Percentiles rank a stretch among this genome's conserved stretches.
Evolutionary conservation across 2,888 invertebrate genomes (phyloP).

Genomic region (Bembecia ichneumoniformis): DNA sequence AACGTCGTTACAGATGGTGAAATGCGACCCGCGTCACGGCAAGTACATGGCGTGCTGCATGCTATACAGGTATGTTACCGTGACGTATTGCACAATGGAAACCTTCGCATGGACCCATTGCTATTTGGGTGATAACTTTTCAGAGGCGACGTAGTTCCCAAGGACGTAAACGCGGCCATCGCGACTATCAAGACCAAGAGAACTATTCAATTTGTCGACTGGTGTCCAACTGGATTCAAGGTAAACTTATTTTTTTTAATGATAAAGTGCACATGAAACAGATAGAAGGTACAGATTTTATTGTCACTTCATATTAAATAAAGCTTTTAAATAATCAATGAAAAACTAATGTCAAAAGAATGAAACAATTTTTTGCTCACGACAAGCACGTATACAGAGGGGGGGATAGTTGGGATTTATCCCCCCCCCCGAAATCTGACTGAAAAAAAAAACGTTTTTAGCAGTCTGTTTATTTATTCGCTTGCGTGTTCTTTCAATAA

Average conservation of each 20-base stretch:
- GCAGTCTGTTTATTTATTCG: too few relatives aligned
- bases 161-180: constrained; percentile 93
- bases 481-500: too few relatives aligned
- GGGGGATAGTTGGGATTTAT: too few relatives aligned
- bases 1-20: constrained; percentile 80
- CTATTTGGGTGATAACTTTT: neutral
- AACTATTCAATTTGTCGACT: constrained; percentile 90
- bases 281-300: too few relatives aligned
- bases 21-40: constrained; percentile 91
- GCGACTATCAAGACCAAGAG: constrained; percentile 96
- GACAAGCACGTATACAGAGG: too few relatives aligned
- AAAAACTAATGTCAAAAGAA: too few relatives aligned
- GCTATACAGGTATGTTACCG: constrained; percentile 76
- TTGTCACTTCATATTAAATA: too few relatives aligned
- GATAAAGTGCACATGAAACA: neutral
- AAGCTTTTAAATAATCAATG: too few relatives aligned
- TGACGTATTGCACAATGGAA: constrained; percentile 7
- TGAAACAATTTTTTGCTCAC: too few relatives aligned
- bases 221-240: constrained; percentile 88
- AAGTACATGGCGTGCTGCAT: constrained; percentile 97
- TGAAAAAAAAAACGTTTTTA: too few relatives aligned
- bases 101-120: too few relatives aligned
- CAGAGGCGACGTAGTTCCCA: constrained; percentile 93
- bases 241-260: constrained; percentile 16
- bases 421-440: too few relatives aligned